Base-by-base conservation (phyloP, 2,113 vertebrate genomes). In the Crotalus tigris region DNA sequence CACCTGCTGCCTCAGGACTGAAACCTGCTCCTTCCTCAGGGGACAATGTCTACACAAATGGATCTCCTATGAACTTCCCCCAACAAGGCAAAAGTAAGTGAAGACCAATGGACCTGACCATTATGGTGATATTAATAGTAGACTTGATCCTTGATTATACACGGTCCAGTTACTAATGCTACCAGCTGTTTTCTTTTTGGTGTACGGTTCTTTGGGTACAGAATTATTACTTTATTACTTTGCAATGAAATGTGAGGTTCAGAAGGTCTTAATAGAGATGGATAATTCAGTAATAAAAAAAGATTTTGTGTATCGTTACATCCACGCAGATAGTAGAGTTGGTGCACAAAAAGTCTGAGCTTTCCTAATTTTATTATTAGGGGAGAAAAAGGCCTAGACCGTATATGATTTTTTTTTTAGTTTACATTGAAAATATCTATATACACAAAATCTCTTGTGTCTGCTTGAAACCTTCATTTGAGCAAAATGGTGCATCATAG, bases 31-130 rank as follows among this genome's bases (percentile, higher is more conserved):
- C 98, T 97, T 98, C 98, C 98, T 99, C 98, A 98, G 98, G 98
- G 98, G 99, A 99, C 98, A 97, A 98, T 96, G 98, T 98, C 97
- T 99, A 98, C 97, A 91, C 98, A 97, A 99, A 99, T 97, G 97
- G 98, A 97, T 98, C 98, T 97, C 98, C 98, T 91, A 97, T 98
- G 98, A 96, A 97, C 98, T 99, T 99, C 98, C 97, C 99, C 96
- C 98, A 97, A 29, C 98, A 98, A 97, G 99, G 98, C 97, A 99
- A 99, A 98, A 98, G 99, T 99, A 91, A 98, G 98, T 98, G 95
- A 1, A 91, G 58, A 94, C 21, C 26, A 3, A 88, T 0, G 0
- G 46, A 26, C 23, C 26, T 0, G 2, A 3, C 1, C 5, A 0
- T 46, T 39, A 9, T 23, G 21, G 15, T 64, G 64, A 58, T 39